Evolutionary conservation across 2,113 vertebrate genomes (phyloP), one percentile per base, ranked within the genome.

Genomic region (Arizona elegans): DNA sequence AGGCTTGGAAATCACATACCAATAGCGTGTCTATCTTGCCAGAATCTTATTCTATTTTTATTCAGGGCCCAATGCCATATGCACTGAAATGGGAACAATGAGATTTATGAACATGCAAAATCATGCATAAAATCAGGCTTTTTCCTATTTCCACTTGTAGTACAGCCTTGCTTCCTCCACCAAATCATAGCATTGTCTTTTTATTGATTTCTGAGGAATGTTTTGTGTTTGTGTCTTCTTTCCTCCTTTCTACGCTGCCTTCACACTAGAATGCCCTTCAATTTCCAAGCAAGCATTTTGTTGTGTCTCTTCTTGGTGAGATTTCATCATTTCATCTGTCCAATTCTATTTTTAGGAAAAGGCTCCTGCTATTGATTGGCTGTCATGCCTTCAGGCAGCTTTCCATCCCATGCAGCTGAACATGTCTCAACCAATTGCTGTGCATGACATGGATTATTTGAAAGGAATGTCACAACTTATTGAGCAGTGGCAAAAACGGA

Each of bases 351-450:
- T 93, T 93, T 96, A 99, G 99, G 96, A 95, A 94, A 93, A 97
- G 91, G 99, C 98, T 43, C 98, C 99, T 59, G 97, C 97, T 88
- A 98, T 99, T 85, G 98, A 99, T 91, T 99, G 99, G 99, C 88
- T 99, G 92, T 95, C 97, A 2, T 99, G 98, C 90, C 97, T 99
- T 86, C 97, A 97, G 96, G 97, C 98, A 0, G 95, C 96, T 6
- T 99, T 99, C 95, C 94, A 98, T 53, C 98, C 98, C 1, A 94
- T 98, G 94, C 93, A 95, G 56, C 93, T 99, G 93, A 97, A 91
- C 11, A 91, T 97, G 85, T 98, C 98, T 43, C 98, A 99, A 87
- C 58, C 93, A 17, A 95, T 99, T 87, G 94, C 97, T 90, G 97
- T 99, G 75, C 98, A 99, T 92, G 98, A 99, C 96, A 95, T 98